These are phyloP conservation scores for Chaetodon auriga DNA, from an alignment of 2,113 vertebrate species.

Conservation along the genomic window DNA sequence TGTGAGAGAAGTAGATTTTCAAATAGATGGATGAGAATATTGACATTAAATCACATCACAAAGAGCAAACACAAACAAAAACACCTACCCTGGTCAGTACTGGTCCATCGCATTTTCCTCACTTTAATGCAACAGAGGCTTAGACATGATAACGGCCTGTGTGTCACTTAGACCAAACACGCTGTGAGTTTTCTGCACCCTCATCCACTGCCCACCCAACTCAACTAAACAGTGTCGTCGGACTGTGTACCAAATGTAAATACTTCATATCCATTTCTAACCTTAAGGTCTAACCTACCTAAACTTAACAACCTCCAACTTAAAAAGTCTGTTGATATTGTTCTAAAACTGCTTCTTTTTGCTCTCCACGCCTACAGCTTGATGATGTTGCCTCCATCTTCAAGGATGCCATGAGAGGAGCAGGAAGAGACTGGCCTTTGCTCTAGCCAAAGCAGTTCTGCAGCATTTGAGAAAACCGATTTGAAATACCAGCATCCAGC, in stretches of 20 bases:
- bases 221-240: background rate
- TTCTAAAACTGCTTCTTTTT: background rate
- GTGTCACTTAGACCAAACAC: background rate
- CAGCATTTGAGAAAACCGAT: background rate
- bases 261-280: background rate
- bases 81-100: background rate
- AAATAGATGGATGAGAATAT: background rate
- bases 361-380: background rate
- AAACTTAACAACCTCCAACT: background rate
- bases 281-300: background rate
- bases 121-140: conserved; percentile 1
- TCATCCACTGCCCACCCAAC: background rate
- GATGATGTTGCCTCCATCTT: background rate
- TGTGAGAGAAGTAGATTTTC: background rate
- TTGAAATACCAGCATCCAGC: background rate
- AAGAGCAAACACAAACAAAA: background rate
- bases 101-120: background rate
- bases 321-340: background rate
- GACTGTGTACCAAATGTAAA: background rate
- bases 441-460: background rate
- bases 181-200: background rate
- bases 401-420: background rate
- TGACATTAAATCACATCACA: conserved; percentile 6
- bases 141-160: too few relatives aligned
- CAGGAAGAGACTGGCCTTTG: background rate